Conservation (phyloP, 2,113 vertebrate species). For the Mus pahari region DNA sequence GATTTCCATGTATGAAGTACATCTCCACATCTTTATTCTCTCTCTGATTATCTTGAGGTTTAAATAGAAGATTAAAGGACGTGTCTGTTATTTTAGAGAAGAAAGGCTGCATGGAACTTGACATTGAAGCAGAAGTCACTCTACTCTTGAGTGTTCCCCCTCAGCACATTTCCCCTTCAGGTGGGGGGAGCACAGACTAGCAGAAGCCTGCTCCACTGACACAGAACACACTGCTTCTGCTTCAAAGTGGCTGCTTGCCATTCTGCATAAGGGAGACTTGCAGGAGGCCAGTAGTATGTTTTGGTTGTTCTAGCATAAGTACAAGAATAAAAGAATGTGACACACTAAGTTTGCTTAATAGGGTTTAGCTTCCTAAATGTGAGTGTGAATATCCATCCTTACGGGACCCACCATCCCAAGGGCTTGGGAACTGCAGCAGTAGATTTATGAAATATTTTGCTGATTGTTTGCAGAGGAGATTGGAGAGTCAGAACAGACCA, state of each 20-base stretch:
- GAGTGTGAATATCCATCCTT: constrained; percentile 63
- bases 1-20: background rate
- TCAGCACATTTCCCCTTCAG: background rate
- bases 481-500: constrained; percentile 81
- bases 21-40: background rate
- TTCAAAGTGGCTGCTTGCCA: constrained; percentile 87
- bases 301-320: constrained; percentile 78
- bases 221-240: constrained; percentile 71
- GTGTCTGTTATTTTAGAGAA: background rate
- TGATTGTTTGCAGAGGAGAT: constrained; percentile 84
- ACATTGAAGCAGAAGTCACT: background rate
- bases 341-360: constrained; percentile 77
- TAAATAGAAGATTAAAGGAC: background rate
- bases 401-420: constrained; percentile 60
- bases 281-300: constrained; percentile 83
- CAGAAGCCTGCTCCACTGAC: constrained; percentile 73
- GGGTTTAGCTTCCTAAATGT: constrained; percentile 78
- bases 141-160: constrained; percentile 10
- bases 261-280: constrained; percentile 85
- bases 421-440: constrained; percentile 72
- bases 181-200: background rate
- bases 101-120: constrained; percentile 3
- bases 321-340: constrained; percentile 66
- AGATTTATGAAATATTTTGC: constrained; percentile 83
- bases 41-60: background rate